Percentiles rank a stretch among this genome's conserved stretches.
These are phyloP conservation scores for Agriopis aurantiaria DNA, from an alignment of 2,888 invertebrate species.

Conservation along the genomic window DNA sequence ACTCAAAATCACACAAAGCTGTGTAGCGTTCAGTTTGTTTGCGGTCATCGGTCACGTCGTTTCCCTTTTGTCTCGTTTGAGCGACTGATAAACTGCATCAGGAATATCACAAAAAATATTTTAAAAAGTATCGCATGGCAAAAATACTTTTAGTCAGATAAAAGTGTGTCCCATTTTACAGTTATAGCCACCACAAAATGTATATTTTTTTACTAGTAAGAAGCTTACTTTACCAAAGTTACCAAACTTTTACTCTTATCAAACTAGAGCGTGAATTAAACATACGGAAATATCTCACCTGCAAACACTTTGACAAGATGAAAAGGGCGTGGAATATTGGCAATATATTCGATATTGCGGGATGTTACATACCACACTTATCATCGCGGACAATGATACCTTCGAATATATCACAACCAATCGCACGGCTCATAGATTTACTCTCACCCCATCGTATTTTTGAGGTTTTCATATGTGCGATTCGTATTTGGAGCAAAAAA, in stretches of 20 bases:
- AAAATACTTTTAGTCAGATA: slow-evolving; percentile 1
- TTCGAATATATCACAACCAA: slow-evolving; percentile 42
- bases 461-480: slow-evolving; percentile 36
- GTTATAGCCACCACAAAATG: background rate
- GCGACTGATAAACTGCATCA: slow-evolving; percentile 26
- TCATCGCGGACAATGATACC: slow-evolving; percentile 44
- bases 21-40: slow-evolving; percentile 27
- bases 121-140: background rate
- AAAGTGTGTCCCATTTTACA: background rate
- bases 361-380: slow-evolving; percentile 47
- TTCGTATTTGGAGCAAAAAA: slow-evolving; percentile 25
- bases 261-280: slow-evolving; percentile 20
- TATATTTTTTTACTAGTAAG: background rate
- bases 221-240: background rate
- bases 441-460: slow-evolving; percentile 34
- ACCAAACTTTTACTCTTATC: too few species aligned
- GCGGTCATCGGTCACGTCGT: slow-evolving; percentile 26
- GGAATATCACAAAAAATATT: slow-evolving; percentile 13
- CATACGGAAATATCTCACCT: slow-evolving; percentile 49
- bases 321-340: slow-evolving; percentile 48
- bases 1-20: slow-evolving; percentile 19
- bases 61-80: slow-evolving; percentile 28
- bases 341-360: slow-evolving; percentile 50
- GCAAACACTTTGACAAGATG: slow-evolving; percentile 51
- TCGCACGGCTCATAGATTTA: slow-evolving; percentile 42